Percentiles rank a stretch among this genome's conserved stretches.
phyloP scores from a whole-genome alignment of 2,113 vertebrate species.

The Climacteris rufus region DNA sequence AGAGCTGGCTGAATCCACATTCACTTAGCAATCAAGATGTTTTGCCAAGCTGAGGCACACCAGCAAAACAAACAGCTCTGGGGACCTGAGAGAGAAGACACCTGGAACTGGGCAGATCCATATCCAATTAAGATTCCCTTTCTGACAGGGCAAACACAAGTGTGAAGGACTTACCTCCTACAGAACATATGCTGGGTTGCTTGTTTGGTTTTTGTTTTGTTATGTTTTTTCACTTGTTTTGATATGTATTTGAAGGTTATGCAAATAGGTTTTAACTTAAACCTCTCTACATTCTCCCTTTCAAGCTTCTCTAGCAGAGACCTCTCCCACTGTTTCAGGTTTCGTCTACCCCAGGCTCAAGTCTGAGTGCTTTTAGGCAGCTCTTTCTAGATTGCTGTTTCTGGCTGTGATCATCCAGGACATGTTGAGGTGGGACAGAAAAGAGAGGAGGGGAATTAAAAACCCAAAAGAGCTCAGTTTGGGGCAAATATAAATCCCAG shows the following conservation, averaged over 20 bases:
- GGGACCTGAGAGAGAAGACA: not conserved
- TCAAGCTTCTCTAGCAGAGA: not conserved
- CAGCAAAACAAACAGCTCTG: not conserved
- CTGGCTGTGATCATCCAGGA: not conserved
- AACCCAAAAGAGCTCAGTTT: not conserved
- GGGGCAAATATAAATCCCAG: not conserved
- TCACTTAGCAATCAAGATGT: not conserved
- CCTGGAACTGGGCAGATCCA: not conserved
- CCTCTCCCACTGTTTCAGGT: not conserved
- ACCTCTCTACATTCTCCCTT: not conserved
- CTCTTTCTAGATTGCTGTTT: not conserved
- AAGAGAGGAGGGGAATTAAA: not conserved
- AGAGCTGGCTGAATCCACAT: slow-evolving; percentile 42
- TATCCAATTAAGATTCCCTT: not conserved
- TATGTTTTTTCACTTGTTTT: not conserved
- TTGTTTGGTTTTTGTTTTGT: not conserved
- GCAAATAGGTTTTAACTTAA: not conserved
- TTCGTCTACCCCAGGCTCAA: not conserved
- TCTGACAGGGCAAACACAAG: not conserved
- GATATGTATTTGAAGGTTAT: not conserved
- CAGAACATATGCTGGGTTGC: not conserved
- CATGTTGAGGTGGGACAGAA: not conserved
- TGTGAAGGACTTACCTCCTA: not conserved
- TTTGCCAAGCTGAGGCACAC: not conserved
- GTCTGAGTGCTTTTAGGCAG: not conserved